Conservation (phyloP, 2,888 invertebrate species). For the Endomychus coccineus region DNA sequence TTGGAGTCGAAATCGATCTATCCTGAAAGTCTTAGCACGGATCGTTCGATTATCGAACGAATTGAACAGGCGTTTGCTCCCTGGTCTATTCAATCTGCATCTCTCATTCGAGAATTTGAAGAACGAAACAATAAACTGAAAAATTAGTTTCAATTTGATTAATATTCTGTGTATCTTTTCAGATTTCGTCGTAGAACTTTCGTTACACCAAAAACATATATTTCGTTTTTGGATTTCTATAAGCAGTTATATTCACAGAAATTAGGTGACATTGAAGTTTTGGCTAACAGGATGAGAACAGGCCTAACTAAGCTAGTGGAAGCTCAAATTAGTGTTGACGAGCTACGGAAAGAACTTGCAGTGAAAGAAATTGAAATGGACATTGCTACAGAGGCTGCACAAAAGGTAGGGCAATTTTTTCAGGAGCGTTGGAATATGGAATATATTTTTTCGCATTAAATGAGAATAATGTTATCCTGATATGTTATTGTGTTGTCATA, state of each 20-base stretch:
- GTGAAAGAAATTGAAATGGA: constrained; percentile 74
- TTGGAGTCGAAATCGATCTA: too few relatives aligned
- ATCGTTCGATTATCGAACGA: too few relatives aligned
- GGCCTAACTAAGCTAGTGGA: constrained; percentile 80
- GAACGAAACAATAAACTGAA: too few relatives aligned
- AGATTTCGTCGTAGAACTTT: constrained; percentile 75
- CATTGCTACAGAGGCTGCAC: constrained; percentile 72
- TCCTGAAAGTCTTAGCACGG: too few relatives aligned
- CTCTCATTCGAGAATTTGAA: too few relatives aligned
- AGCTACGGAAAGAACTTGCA: constrained; percentile 69
- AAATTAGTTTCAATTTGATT: too few relatives aligned
- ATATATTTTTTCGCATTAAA: too few relatives aligned
- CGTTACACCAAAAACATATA: constrained; percentile 85
- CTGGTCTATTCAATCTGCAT: too few relatives aligned
- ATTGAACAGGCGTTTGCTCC: too few relatives aligned
- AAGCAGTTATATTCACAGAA: constrained; percentile 70
- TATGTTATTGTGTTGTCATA: too few relatives aligned
- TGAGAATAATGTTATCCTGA: too few relatives aligned
- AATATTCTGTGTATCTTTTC: constrained; percentile 10
- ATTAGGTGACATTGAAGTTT: constrained; percentile 60
- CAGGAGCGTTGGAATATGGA: too few relatives aligned
- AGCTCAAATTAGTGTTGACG: constrained; percentile 75
- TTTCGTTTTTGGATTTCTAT: constrained; percentile 77
- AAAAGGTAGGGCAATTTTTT: constrained; percentile 45
- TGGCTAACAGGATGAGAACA: constrained; percentile 78